Conservation (phyloP, 2,888 invertebrate genomes). For the Acleris literana region DNA sequence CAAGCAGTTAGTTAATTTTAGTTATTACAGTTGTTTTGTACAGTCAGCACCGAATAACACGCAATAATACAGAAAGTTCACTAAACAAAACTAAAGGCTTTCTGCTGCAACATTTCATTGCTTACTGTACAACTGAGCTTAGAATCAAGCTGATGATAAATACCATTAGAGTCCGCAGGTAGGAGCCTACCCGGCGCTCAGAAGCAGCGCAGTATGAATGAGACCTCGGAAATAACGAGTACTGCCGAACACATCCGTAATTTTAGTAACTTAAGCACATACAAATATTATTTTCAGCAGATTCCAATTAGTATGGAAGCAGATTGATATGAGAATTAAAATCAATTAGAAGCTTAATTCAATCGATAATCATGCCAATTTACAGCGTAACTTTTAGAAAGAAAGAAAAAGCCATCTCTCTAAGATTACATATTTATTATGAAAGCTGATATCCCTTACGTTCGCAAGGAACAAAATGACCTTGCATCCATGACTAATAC, state of each 20-base stretch:
- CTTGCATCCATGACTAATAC: constrained; percentile 68
- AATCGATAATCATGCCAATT: constrained; percentile 1
- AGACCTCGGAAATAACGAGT: constrained; percentile 75
- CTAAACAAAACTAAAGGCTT: no score
- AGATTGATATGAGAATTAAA: not conserved
- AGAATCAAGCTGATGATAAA: constrained; percentile 54
- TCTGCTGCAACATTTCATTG: no score
- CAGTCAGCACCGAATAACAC: no score
- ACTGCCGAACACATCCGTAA: constrained; percentile 54
- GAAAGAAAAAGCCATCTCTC: not conserved
- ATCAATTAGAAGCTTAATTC: not conserved
- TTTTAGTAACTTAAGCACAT: constrained; percentile 41
- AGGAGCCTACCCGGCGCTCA: constrained; percentile 78
- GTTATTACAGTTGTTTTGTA: no score
- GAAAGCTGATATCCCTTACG: constrained; percentile 60
- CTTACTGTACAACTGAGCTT: no score
- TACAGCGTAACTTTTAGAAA: not conserved
- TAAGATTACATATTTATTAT: constrained; percentile 41
- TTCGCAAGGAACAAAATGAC: constrained; percentile 46
- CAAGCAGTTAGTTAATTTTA: no score
- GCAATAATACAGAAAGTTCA: no score
- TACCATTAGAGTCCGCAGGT: constrained; percentile 79
- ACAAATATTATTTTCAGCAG: constrained; percentile 33
- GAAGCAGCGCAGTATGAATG: constrained; percentile 79
- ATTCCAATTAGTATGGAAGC: constrained; percentile 16